Evolutionary conservation across 2,797 vertebrate genomes (phyloP).

Genomic region (Chiroxiphia lanceolata): DNA sequence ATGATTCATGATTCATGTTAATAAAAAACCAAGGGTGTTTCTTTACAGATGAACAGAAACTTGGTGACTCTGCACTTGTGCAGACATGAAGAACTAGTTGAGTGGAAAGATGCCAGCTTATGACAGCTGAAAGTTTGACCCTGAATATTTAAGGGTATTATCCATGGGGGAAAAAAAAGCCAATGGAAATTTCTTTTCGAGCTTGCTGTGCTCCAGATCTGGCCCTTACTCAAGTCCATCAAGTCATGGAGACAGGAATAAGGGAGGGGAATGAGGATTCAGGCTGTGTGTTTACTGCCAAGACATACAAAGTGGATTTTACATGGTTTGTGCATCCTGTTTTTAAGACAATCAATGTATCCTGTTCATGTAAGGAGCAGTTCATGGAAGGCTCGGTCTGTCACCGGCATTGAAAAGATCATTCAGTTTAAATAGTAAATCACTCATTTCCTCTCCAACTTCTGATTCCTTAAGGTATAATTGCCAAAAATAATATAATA

Average conservation of each 20-base stretch:
- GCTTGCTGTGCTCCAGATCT: not conserved
- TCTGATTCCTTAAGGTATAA: not conserved
- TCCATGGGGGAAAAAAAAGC: not conserved
- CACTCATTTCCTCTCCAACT: not conserved
- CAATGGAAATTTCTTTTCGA: slow-evolving; percentile 6
- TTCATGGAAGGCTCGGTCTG: not conserved
- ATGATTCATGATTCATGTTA: not conserved
- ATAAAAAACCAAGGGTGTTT: not conserved
- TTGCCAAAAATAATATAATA: not conserved
- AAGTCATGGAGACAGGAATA: not conserved
- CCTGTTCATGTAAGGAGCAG: not conserved
- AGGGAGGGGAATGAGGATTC: not conserved
- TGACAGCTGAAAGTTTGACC: slow-evolving; percentile 24
- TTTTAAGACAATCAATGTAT: not conserved
- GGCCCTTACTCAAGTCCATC: not conserved
- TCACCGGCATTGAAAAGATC: not conserved
- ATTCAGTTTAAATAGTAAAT: not conserved
- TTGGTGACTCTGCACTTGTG: not conserved
- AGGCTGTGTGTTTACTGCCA: not conserved
- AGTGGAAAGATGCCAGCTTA: not conserved
- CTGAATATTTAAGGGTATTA: slow-evolving; percentile 11
- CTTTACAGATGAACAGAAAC: not conserved
- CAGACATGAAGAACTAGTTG: not conserved
- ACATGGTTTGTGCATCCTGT: not conserved
- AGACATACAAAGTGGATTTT: not conserved